phyloP scores from a whole-genome alignment of 2,797 vertebrate species.

The Scarus forsteni region DNA sequence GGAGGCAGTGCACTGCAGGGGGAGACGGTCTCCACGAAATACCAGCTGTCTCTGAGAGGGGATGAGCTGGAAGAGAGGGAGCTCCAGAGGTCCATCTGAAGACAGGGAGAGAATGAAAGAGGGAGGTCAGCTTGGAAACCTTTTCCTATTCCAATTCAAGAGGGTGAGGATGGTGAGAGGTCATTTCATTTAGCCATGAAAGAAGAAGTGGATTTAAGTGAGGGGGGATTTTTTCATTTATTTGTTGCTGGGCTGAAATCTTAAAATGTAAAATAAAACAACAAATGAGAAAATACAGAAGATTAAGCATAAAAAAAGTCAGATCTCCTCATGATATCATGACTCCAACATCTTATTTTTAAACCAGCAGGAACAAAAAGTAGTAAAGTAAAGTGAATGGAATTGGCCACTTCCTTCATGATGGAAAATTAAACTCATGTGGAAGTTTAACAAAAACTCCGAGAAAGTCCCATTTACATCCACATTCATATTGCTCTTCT shows the following conservation, averaged over 20 bases:
- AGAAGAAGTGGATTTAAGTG: neutral
- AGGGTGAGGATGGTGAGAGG: constrained; percentile 5
- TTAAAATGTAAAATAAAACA: neutral
- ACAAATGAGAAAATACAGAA: too few relatives aligned
- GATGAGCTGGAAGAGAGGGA: constrained; percentile 93
- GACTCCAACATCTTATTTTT: too few relatives aligned
- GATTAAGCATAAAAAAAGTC: too few relatives aligned
- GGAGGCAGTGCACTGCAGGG: constrained; percentile 91
- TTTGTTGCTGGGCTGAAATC: neutral
- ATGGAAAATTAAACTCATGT: too few relatives aligned
- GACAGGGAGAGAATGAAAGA: constrained; percentile 31
- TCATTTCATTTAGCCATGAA: constrained; percentile 21
- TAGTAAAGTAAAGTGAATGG: too few relatives aligned
- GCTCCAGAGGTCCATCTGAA: constrained; percentile 88
- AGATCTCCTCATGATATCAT: too few relatives aligned
- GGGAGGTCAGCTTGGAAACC: constrained; percentile 31
- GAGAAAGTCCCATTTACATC: too few relatives aligned
- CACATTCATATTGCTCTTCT: too few relatives aligned
- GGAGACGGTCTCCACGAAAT: constrained; percentile 91
- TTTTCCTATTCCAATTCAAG: neutral
- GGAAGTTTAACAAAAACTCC: too few relatives aligned
- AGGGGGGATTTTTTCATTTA: neutral
- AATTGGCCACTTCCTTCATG: too few relatives aligned
- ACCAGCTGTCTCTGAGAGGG: constrained; percentile 93
- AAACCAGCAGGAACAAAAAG: too few relatives aligned